phyloP scores from a whole-genome alignment of 2,113 vertebrate genomes.

The Phylloscopus whistleri region DNA sequence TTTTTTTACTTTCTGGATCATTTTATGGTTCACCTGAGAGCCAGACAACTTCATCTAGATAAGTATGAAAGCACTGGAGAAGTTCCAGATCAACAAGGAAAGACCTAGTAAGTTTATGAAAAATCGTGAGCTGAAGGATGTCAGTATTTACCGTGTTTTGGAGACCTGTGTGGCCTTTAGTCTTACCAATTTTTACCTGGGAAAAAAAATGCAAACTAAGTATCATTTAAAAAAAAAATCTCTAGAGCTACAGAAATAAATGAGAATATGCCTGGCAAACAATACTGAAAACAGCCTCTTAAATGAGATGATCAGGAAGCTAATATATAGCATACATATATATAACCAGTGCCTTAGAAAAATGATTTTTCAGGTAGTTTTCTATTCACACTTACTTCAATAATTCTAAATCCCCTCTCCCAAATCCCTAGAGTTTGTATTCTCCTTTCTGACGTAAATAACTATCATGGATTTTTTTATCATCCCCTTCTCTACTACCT shows the following conservation, averaged over 20 bases:
- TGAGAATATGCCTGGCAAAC: not conserved
- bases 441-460: not conserved
- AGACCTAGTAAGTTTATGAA: not conserved
- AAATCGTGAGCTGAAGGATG: not conserved
- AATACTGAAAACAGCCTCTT: not conserved
- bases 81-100: not conserved
- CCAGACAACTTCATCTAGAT: not conserved
- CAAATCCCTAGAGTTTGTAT: not conserved
- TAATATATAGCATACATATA: not conserved
- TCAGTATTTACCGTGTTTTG: not conserved
- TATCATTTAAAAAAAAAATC: not conserved
- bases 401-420: not conserved
- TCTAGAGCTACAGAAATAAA: not conserved
- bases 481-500: not conserved
- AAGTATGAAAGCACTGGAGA: not conserved
- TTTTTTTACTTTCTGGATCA: not conserved
- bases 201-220: not conserved
- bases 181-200: not conserved
- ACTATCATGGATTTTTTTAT: fast-evolving
- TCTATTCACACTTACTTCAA: not conserved
- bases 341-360: not conserved
- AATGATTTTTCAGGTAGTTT: not conserved
- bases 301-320: not conserved
- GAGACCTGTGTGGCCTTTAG: not conserved
- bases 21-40: not conserved